Percentiles rank a stretch among this genome's conserved stretches.
Evolutionary conservation across 2,113 vertebrate genomes (phyloP).

Genomic region (Actenoides lindsayi): DNA sequence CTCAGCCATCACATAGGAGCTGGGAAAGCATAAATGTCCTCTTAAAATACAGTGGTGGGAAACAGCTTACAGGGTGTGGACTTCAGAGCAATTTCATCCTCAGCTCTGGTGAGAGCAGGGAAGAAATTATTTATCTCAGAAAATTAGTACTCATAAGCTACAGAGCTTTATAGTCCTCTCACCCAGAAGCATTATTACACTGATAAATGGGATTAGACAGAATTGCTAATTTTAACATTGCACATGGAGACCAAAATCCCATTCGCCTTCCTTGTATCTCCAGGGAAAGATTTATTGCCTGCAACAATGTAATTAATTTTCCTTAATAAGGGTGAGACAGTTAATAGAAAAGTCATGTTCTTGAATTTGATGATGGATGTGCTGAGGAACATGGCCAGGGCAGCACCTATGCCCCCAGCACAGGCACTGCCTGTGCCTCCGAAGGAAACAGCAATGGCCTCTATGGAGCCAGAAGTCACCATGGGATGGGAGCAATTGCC

Average conservation of each 20-base stretch:
- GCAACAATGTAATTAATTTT: not conserved
- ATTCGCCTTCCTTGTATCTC: not conserved
- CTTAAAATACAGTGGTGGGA: not conserved
- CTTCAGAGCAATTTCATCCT: not conserved
- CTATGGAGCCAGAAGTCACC: not conserved
- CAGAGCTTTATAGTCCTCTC: not conserved
- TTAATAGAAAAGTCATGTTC: not conserved
- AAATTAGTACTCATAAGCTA: not conserved
- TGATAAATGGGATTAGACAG: not conserved
- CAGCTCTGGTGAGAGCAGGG: not conserved
- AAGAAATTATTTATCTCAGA: not conserved
- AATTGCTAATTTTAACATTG: not conserved
- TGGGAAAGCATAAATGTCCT: not conserved
- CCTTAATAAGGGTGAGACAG: not conserved
- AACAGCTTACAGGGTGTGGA: not conserved
- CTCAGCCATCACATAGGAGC: not conserved
- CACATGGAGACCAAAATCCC: not conserved
- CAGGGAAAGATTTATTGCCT: not conserved
- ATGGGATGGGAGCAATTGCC: fast-evolving
- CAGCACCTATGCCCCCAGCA: not conserved
- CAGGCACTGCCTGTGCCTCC: not conserved
- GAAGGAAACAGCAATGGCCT: not conserved
- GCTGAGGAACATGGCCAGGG: not conserved
- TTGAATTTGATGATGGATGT: not conserved
- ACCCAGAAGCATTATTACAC: not conserved